Evolutionary conservation across 2,797 vertebrate genomes (phyloP), one percentile per base, ranked within the genome.

Genomic region (Sebastiscus albofasciatus): DNA sequence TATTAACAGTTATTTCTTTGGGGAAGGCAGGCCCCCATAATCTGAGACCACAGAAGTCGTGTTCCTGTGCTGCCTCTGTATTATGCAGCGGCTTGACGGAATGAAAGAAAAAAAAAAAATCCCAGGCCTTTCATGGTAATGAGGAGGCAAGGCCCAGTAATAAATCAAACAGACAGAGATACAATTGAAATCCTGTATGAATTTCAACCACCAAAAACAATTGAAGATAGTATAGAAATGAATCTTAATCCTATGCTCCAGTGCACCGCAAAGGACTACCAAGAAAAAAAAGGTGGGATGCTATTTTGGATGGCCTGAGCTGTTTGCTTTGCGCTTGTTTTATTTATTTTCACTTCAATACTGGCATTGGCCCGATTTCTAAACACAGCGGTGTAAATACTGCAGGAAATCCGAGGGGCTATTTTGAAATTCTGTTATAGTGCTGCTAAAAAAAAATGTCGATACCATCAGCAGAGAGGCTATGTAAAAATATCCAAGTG

Each of bases 161-260:
- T 96, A 95, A 95, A 95, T 95, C 94, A 95, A 93, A 87, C 69
- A 84, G 89, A 90, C 92, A 91, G 78, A 94, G 93, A 95, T 85
- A 92, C 91, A 94, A 93, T 92, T 94, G 90, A 93, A 94, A 90
- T 90, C 83, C 88, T 82, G 86, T 84, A 90, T 83, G 81, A 90
- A 90, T 90, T 92, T 85, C 84, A 93, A 82, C 90, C 72, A 79
- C 82, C 69, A 69, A 86, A 71, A 88, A 90, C 88, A 85, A 92
- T 87, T 94, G 86, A 92, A 87, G 90, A 91, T 86, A 91, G 91
- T 92, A 93, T 58, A 87, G 82, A 87, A 87, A 94, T 90, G 81
- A 93, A 93, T 92, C 90, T 89, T 91, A 93, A 95, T 93, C 83
- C 85, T 59, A 83, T 82, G 88, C 83, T 88, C 67, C 89, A 80